Conservation (phyloP, 2,797 vertebrate species). For the Octomys mimax region DNA sequence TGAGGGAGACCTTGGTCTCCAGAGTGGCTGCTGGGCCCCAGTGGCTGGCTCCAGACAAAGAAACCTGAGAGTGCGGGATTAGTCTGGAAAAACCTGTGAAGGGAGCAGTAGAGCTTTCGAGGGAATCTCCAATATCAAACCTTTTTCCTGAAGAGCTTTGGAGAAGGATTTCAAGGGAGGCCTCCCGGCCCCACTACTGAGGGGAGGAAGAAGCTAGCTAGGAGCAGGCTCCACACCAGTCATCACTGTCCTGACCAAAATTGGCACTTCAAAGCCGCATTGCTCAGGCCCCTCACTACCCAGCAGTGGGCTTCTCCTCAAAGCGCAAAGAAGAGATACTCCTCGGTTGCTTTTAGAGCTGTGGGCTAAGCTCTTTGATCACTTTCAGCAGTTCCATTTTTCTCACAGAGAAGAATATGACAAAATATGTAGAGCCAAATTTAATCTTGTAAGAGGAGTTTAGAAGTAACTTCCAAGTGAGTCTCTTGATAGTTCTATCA, state of each 20-base stretch:
- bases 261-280: conserved; percentile 45
- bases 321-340: conserved; percentile 50
- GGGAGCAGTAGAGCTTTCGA: conserved; percentile 66
- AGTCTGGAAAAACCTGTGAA: conserved; percentile 69
- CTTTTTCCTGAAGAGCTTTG: conserved; percentile 80
- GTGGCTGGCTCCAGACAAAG: conserved; percentile 74
- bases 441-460: conserved; percentile 24
- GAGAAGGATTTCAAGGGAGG: conserved; percentile 64
- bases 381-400: not conserved
- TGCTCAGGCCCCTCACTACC: not conserved
- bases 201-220: conserved; percentile 32
- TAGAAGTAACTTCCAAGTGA: conserved; percentile 4
- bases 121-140: conserved; percentile 83
- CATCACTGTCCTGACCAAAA: conserved; percentile 56
- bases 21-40: not conserved
- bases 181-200: conserved; percentile 43
- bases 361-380: not conserved
- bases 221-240: conserved; percentile 54
- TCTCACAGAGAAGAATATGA: not conserved
- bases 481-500: conserved; percentile 15
- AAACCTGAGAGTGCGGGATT: conserved; percentile 80
- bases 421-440: not conserved
- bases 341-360: conserved; percentile 19
- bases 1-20: not conserved
- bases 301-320: not conserved